Evolutionary conservation across 2,888 invertebrate genomes (phyloP).

Genomic region (Synergus laeviventris): DNA sequence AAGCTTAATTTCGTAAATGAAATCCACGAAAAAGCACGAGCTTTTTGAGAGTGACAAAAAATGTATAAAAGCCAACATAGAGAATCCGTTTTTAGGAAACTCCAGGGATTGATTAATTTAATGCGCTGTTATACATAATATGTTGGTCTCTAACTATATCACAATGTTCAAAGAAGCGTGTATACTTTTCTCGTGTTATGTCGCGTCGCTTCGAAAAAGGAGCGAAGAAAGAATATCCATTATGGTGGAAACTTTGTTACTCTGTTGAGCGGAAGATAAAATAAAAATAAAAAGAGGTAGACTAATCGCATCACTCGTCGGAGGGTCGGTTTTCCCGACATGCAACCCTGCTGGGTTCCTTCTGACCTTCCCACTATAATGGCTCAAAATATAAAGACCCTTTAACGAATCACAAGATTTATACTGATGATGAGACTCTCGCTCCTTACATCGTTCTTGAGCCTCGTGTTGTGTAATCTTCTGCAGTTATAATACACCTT

Average conservation of each 20-base stretch:
- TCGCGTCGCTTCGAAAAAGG: conserved; percentile 6
- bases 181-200: neutral
- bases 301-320: conserved; percentile 15
- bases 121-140: conserved; percentile 17
- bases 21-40: neutral
- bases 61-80: neutral
- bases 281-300: conserved; percentile 14
- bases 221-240: conserved; percentile 26
- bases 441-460: neutral
- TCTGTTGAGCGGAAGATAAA: conserved; percentile 3
- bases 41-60: neutral
- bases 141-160: conserved; percentile 22
- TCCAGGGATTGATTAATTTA: neutral
- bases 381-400: neutral
- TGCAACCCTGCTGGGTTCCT: neutral
- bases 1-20: neutral
- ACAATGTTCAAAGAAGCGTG: conserved; percentile 24
- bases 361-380: neutral
- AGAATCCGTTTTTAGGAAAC: neutral
- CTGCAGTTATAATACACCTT: neutral
- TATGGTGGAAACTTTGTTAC: conserved; percentile 19
- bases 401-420: neutral
- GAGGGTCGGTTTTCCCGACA: neutral
- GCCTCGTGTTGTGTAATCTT: neutral
- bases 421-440: neutral